Conservation (phyloP, 2,113 vertebrate species). For the Xiphorhynchus elegans region DNA sequence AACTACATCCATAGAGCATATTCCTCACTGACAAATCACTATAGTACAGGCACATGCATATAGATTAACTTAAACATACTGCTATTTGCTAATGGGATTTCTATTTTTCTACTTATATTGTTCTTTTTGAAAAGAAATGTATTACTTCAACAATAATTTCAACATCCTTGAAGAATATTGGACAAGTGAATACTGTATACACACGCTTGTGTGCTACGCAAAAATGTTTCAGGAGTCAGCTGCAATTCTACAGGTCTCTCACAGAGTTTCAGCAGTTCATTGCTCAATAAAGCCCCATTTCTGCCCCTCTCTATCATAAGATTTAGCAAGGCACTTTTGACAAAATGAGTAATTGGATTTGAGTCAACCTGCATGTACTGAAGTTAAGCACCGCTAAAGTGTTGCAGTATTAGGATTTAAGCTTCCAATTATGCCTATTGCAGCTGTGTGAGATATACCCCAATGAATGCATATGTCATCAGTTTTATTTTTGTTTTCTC, state of each 20-base stretch:
- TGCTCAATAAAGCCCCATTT: background rate
- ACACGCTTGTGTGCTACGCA: background rate
- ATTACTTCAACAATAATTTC: background rate
- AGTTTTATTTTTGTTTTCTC: constrained; percentile 33
- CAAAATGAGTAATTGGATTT: constrained; percentile 45
- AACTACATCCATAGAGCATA: background rate
- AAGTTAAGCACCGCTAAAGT: constrained; percentile 41
- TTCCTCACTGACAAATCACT: background rate
- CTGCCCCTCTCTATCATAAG: background rate
- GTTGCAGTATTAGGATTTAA: constrained; percentile 49
- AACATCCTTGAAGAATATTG: background rate
- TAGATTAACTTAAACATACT: background rate
- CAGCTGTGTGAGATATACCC: constrained; percentile 22
- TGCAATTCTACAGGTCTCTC: background rate
- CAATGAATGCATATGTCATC: constrained; percentile 22
- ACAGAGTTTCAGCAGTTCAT: background rate
- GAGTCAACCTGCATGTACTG: constrained; percentile 35
- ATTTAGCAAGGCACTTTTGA: background rate
- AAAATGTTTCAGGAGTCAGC: background rate
- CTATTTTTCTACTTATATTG: background rate
- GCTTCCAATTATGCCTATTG: constrained; percentile 36
- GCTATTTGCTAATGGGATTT: background rate
- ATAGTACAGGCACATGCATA: background rate
- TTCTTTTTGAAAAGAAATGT: background rate
- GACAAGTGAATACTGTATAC: background rate